Evolutionary conservation across 2,888 invertebrate species (phyloP), one percentile per base, ranked within the genome.

Genomic region (Drosophila neoperkinsi): DNA sequence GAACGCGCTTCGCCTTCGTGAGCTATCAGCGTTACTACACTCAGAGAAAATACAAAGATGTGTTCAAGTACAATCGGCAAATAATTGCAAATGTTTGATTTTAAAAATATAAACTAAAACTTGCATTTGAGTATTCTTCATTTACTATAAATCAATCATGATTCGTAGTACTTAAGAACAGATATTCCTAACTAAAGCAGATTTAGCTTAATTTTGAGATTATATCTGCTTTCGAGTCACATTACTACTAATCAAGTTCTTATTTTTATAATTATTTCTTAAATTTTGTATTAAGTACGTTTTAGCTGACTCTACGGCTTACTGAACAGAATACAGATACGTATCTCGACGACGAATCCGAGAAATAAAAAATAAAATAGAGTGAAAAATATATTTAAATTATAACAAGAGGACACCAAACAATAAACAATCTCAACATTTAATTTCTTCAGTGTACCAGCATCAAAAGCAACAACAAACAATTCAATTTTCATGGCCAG

Each of bases 401-500:
- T 3, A 21, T 16, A 16, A 4, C 7, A 21, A 43, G 11, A 5
- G 21, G 21, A 2, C 34, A 21, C 34, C 38, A 18, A 51, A 18
- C 11, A 2, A 16, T 1, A 2, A 7, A 1, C 4, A 25, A 4
- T 46, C 7, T 21, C 7, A 25, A 4, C 9, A 21, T 18, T 36
- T 55, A 1, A 2, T 5, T 36, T 55, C 28, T 6, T 25, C 9
- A 55, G 55, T 38, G 57, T 41, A 50, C n/a, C n/a, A 41, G 41
- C 41, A 13, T 30, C n/a, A 10, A 16, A 21, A 43, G 38, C 64
- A 88, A 82, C 85, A 84, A 81, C 85, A 77, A 84, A 84, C 88
- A 84, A 84, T 88, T 84, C 88, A 85, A 85, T 85, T 88, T 85
- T 84, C 88, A 77, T 80, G 70, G 75, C 86, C 82, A 56, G 69